These are phyloP conservation scores for Molanna angustata DNA, from an alignment of 2,888 invertebrate species.

Conservation along the genomic window DNA sequence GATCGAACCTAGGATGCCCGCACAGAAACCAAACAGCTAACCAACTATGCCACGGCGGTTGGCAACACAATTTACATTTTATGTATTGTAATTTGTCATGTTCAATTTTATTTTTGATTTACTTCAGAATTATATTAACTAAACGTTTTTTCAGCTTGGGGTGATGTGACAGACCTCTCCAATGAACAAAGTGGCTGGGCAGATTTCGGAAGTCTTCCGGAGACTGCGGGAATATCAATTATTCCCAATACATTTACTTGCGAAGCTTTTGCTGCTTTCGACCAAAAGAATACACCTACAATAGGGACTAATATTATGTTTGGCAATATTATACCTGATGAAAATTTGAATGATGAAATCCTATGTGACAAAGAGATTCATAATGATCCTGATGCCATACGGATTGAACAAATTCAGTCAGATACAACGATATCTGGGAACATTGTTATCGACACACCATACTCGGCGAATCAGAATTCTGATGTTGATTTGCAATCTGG, in stretches of 20 bases:
- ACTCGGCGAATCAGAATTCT: not conserved
- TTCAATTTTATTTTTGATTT: too few relatives aligned
- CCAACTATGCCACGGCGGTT: too few relatives aligned
- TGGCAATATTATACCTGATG: too few relatives aligned
- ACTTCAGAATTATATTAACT: too few relatives aligned
- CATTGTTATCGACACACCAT: constrained; percentile 2
- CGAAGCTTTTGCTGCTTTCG: constrained; percentile 22
- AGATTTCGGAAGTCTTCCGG: constrained; percentile 28
- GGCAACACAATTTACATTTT: not conserved
- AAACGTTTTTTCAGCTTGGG: constrained; percentile 28
- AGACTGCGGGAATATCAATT: constrained; percentile 21
- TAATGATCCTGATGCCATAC: not conserved
- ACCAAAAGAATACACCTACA: constrained; percentile 13
- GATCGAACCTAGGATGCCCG: too few relatives aligned
- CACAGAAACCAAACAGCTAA: too few relatives aligned
- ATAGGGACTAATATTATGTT: too few relatives aligned
- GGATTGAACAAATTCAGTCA: constrained; percentile 17
- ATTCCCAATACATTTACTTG: constrained; percentile 23
- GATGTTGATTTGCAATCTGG: constrained; percentile 12
- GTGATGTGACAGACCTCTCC: constrained; percentile 8
- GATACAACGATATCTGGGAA: constrained; percentile 6
- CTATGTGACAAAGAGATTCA: not conserved
- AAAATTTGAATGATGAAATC: not conserved
- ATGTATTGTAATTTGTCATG: too few relatives aligned
- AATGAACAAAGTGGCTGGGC: constrained; percentile 29